A percentile compares a stretch with the other conserved stretches of the same genome.
Evolutionary conservation across 2,797 vertebrate genomes (phyloP).

Genomic region (Lerista edwardsae): DNA sequence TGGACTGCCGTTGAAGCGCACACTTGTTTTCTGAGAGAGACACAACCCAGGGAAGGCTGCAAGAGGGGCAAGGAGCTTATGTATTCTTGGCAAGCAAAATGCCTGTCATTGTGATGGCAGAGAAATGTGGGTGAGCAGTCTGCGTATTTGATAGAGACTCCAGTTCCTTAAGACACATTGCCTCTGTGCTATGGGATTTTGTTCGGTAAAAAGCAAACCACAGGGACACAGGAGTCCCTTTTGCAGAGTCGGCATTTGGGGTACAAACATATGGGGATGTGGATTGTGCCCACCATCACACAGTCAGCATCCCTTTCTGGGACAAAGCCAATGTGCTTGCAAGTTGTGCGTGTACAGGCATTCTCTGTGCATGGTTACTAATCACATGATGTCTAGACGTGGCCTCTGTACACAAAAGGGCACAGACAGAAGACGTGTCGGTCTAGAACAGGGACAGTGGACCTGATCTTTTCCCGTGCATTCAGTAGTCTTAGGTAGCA

Average conservation of each 20-base stretch:
- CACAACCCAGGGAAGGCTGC: not conserved
- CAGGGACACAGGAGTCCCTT: not conserved
- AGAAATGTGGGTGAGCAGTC: not conserved
- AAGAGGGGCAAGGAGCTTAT: not conserved
- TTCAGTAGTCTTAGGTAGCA: not conserved
- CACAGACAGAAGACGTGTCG: not conserved
- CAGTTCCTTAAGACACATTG: not conserved
- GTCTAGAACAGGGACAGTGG: not conserved
- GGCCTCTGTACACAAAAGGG: not conserved
- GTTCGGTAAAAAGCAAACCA: not conserved
- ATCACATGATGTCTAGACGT: not conserved
- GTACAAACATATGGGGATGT: not conserved
- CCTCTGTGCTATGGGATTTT: not conserved
- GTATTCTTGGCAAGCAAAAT: not conserved
- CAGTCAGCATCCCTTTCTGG: not conserved
- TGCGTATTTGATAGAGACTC: not conserved
- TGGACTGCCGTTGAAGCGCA: not conserved
- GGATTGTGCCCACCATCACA: not conserved
- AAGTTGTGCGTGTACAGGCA: not conserved
- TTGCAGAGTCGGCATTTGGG: not conserved
- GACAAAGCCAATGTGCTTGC: not conserved
- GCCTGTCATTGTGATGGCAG: not conserved
- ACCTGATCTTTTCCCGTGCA: not conserved
- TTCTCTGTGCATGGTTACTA: not conserved
- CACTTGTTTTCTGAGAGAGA: not conserved